Conservation (phyloP, 2,797 vertebrate genomes). For the Tadarida brasiliensis region DNA sequence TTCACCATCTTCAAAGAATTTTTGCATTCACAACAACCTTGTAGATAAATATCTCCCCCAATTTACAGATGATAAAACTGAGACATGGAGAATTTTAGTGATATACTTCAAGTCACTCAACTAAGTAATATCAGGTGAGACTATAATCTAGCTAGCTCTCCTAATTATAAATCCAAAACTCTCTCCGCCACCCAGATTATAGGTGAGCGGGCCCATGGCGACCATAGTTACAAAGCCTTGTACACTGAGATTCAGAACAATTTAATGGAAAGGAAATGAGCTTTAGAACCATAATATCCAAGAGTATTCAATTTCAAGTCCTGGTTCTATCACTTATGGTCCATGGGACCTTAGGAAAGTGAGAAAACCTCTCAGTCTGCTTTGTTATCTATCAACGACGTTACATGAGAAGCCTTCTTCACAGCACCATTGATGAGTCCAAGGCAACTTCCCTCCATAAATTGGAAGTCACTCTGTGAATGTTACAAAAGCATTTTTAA, state of each 20-base stretch:
- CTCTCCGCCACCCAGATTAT: not conserved
- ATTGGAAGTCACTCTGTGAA: not conserved
- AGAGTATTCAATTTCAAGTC: not conserved
- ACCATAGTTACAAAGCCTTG: not conserved
- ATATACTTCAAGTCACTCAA: not conserved
- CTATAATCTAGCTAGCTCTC: not conserved
- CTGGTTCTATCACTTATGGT: not conserved
- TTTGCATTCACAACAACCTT: not conserved
- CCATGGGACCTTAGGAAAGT: not conserved
- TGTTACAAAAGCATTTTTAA: conserved; percentile 39
- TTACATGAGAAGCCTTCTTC: not conserved
- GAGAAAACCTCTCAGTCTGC: not conserved
- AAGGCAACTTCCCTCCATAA: not conserved
- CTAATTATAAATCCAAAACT: not conserved
- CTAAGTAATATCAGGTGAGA: not conserved
- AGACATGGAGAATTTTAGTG: conserved; percentile 32
- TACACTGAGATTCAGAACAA: not conserved
- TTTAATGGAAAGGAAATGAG: not conserved
- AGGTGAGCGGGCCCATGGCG: not conserved
- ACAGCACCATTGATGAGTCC: not conserved
- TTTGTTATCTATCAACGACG: not conserved
- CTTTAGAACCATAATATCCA: not conserved
- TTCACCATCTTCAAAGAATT: not conserved
- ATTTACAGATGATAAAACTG: conserved; percentile 4
- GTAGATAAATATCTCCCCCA: not conserved